Base-by-base conservation (phyloP, 1,140 invertebrate genomes). In the Limonius californicus region DNA sequence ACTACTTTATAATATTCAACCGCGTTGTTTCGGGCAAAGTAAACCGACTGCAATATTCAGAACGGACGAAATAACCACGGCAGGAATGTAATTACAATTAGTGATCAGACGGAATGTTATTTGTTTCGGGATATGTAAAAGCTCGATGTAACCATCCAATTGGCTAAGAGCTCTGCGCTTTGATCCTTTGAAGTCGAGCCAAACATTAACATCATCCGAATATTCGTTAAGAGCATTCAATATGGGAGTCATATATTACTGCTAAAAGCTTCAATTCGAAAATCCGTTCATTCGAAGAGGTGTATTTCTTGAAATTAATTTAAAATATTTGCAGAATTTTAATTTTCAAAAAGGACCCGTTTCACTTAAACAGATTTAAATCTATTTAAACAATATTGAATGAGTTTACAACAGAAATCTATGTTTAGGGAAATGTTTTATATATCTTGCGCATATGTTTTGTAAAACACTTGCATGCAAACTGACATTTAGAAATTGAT, bases 81-180 rank as follows among this genome's bases (percentile, higher is more conserved):
- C 14, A 27, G 21, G 19, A 55, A 55, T 35, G 54, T 35, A 55
- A 55, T 55, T 30, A 55, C 54, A 55, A 55, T 55, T 55, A 55
- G 30, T 27, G 54, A 30, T 55, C 54, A 18, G 54, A 30, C 19
- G 30, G 30, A 55, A 35, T 55, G 54, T 20, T 55, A 35, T 55
- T 55, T 55, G 54, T 35, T 55, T 55, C 54, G 11, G 14, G 54
- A 55, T 35, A 9, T 27, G 21, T 16, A 35, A 30, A 35, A 30
- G 54, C 21, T 27, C 9, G 15, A 35, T 35, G 21, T 30, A 55
- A 15, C 54, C 21, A 30, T 35, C 54, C 54, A 55, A 55, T 55
- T 55, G 54, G 54, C 54, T 55, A 55, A 55, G 54, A 55, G 54
- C 54, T 55, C 54, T 9, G 7, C n/a, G 54, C 23, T 55, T 35